Conservation (phyloP, 2,888 invertebrate species). For the Clistopyga incitator region DNA sequence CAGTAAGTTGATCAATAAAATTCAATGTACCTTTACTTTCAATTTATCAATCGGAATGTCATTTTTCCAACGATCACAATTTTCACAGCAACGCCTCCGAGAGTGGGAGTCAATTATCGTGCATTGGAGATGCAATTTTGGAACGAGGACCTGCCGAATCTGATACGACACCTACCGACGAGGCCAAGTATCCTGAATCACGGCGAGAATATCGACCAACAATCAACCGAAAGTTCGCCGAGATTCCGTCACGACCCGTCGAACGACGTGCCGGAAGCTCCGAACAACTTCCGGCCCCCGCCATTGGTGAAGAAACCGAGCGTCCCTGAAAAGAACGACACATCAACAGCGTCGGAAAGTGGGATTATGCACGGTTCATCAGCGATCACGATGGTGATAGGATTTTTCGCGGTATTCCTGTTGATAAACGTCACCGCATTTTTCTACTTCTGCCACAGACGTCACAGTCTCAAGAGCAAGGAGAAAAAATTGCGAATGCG, state of each 20-base stretch:
- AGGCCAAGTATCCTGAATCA: conserved; percentile 77
- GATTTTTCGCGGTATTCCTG: conserved; percentile 89
- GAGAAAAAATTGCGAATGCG: conserved; percentile 85
- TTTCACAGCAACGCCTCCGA: conserved; percentile 90
- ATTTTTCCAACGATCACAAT: background rate
- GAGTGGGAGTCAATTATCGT: conserved; percentile 90
- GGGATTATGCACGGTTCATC: conserved; percentile 77
- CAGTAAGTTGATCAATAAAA: conserved; percentile 85
- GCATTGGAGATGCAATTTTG: conserved; percentile 92
- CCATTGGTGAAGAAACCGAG: conserved; percentile 77
- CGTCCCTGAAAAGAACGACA: conserved; percentile 68
- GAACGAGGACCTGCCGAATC: conserved; percentile 92
- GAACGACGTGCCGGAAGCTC: conserved; percentile 49
- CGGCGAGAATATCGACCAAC: conserved; percentile 76
- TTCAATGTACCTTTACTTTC: background rate
- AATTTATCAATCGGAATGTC: background rate
- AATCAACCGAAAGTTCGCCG: conserved; percentile 74
- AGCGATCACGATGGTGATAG: conserved; percentile 83
- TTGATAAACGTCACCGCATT: conserved; percentile 90
- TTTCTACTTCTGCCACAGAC: conserved; percentile 88
- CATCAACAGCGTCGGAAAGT: conserved; percentile 83
- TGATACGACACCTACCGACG: conserved; percentile 85
- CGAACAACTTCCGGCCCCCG: conserved; percentile 44
- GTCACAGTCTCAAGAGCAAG: conserved; percentile 86
- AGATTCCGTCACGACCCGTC: conserved; percentile 63